Evolutionary conservation across 2,888 invertebrate species (phyloP).

Genomic region (Enoplolaimus lenunculus): DNA sequence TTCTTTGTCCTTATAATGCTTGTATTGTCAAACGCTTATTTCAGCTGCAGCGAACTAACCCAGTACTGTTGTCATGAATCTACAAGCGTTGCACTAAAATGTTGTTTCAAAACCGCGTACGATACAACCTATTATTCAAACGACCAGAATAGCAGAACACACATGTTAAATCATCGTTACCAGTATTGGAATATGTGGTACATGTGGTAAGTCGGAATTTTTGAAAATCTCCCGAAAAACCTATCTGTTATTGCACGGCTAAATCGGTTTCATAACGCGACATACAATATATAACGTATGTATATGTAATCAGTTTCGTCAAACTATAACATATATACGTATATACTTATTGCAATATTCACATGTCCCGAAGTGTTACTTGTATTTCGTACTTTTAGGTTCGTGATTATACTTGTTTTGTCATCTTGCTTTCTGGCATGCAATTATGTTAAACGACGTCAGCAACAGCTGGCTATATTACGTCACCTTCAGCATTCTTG

Average conservation of each 20-base stretch:
- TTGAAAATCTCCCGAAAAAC: neutral
- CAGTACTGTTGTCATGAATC: neutral
- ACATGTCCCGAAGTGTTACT: too few species aligned
- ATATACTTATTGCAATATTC: too few species aligned
- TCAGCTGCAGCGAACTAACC: too few species aligned
- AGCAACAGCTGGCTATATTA: neutral
- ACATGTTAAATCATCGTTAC: neutral
- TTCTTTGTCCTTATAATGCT: too few species aligned
- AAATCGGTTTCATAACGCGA: too few species aligned
- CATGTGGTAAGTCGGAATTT: neutral
- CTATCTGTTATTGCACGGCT: too few species aligned
- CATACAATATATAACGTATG: too few species aligned
- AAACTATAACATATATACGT: too few species aligned
- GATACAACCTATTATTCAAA: neutral
- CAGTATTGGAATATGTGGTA: slow-evolving; percentile 1
- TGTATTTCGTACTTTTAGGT: neutral
- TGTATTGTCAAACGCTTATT: too few species aligned
- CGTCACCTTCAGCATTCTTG: neutral
- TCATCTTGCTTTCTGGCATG: neutral
- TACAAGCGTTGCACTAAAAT: neutral
- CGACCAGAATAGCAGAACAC: neutral
- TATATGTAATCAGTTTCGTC: neutral
- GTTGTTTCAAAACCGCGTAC: neutral
- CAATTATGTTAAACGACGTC: neutral
- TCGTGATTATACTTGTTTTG: neutral